Percentiles rank a stretch among this genome's conserved stretches.
These are phyloP conservation scores for Xenopus borealis DNA, from an alignment of 2,113 vertebrate species.

Conservation along the genomic window DNA sequence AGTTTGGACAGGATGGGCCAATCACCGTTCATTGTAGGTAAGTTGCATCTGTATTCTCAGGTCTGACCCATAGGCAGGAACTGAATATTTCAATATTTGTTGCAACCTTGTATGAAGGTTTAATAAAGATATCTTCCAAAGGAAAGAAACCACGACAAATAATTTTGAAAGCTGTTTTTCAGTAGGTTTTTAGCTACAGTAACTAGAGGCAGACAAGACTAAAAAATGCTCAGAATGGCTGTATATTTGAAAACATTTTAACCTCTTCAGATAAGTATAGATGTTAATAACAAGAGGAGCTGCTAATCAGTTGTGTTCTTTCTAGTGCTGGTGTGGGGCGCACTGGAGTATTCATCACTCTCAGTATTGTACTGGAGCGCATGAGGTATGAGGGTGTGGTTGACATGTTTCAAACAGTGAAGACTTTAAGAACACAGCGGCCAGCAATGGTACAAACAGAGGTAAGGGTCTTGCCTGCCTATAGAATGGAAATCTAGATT, in stretches of 20 bases:
- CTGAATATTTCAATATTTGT: too few species aligned
- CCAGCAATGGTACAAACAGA: constrained; percentile 98
- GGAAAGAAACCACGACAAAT: too few species aligned
- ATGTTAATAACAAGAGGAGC: too few species aligned
- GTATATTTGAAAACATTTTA: too few species aligned
- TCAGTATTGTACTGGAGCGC: constrained; percentile 94
- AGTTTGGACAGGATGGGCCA: constrained; percentile 95
- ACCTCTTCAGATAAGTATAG: too few species aligned
- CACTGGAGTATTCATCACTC: constrained; percentile 90
- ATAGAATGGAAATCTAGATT: not conserved
- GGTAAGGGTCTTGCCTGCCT: constrained; percentile 59
- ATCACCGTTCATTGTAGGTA: constrained; percentile 97
- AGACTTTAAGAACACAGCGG: constrained; percentile 89
- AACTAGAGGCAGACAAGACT: too few species aligned
- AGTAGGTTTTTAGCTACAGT: too few species aligned
- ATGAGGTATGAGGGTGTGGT: constrained; percentile 95
- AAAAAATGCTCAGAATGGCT: too few species aligned
- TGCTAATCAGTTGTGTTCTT: not conserved
- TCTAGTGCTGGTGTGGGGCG: constrained; percentile 89
- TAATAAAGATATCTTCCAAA: too few species aligned
- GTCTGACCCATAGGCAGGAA: not conserved
- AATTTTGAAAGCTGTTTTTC: too few species aligned
- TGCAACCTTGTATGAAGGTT: too few species aligned
- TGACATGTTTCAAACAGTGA: constrained; percentile 96
- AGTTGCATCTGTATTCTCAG: not conserved